Conservation (phyloP, 2,888 invertebrate species). For the Hymenopus coronatus region DNA sequence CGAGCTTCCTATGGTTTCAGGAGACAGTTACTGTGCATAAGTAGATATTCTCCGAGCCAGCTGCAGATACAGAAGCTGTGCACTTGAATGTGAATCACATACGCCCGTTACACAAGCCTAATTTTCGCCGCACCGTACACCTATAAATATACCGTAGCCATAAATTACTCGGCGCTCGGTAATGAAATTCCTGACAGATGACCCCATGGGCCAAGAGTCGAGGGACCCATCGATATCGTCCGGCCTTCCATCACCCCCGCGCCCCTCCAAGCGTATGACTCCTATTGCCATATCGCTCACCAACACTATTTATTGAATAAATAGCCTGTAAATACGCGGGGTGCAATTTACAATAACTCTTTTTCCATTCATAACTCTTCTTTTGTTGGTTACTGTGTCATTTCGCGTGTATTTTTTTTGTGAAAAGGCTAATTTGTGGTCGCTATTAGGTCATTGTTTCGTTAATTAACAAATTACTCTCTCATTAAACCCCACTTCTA, state of each 20-base stretch:
- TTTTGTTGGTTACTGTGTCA: no score
- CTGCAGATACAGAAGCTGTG: background rate
- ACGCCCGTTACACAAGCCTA: background rate
- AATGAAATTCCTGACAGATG: constrained; percentile 23
- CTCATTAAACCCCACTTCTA: no score
- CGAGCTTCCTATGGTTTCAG: no score
- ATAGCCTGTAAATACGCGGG: background rate
- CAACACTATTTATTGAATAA: background rate
- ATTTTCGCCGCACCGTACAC: background rate
- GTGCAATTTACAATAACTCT: no score
- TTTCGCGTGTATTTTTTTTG: no score
- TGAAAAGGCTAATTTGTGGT: no score
- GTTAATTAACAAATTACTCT: no score
- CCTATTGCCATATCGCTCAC: background rate
- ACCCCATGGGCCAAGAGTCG: constrained; percentile 21
- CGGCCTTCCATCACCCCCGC: background rate
- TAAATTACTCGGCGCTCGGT: constrained; percentile 2
- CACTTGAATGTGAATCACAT: background rate
- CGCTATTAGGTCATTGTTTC: no score
- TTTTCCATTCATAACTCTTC: no score
- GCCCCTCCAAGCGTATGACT: background rate
- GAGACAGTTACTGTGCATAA: no score
- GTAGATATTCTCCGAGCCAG: no score
- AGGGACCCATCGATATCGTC: constrained; percentile 4
- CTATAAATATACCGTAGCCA: constrained; percentile 1